Evolutionary conservation across 2,888 invertebrate genomes (phyloP), one percentile per base, ranked within the genome.

Genomic region (Folsomia candida): DNA sequence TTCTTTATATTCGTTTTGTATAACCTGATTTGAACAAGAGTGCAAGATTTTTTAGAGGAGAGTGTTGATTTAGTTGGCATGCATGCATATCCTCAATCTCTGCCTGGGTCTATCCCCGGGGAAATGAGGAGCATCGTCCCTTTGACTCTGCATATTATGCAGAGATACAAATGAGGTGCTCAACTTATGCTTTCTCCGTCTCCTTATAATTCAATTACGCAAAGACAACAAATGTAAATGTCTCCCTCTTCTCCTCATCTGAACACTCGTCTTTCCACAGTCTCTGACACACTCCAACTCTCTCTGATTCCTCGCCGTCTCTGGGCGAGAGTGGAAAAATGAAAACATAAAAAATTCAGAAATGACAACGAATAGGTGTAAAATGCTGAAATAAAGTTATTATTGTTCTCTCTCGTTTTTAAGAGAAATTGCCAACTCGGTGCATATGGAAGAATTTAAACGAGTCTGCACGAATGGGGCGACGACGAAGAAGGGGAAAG

Each of bases 61-160:
- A n/a, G n/a, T n/a, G n/a, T n/a, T n/a, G n/a, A n/a, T n/a, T n/a
- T n/a, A n/a, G n/a, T n/a, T n/a, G n/a, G n/a, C n/a, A n/a, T n/a
- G n/a, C n/a, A n/a, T n/a, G n/a, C n/a, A n/a, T n/a, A n/a, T n/a
- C n/a, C n/a, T n/a, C n/a, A n/a, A n/a, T n/a, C 37, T 37, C 37
- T 37, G 37, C 6, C 37, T 37, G 37, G 37, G 6, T 9, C 37
- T 37, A 9, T 37, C 14, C 22, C 54, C 54, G 54, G 54, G 54
- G 54, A 54, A 54, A 54, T 54, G 54, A n/a, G n/a, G n/a, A n/a
- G n/a, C n/a, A n/a, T n/a, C n/a, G 22, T 54, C n/a, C 54, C 54
- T 22, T 54, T 22, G n/a, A n/a, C n/a, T n/a, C n/a, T n/a, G n/a
- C n/a, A n/a, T n/a, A 14, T 54, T 54, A 20, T n/a, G 54, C n/a